phyloP scores from a whole-genome alignment of 2,888 invertebrate genomes.

The Nomada fucata region DNA sequence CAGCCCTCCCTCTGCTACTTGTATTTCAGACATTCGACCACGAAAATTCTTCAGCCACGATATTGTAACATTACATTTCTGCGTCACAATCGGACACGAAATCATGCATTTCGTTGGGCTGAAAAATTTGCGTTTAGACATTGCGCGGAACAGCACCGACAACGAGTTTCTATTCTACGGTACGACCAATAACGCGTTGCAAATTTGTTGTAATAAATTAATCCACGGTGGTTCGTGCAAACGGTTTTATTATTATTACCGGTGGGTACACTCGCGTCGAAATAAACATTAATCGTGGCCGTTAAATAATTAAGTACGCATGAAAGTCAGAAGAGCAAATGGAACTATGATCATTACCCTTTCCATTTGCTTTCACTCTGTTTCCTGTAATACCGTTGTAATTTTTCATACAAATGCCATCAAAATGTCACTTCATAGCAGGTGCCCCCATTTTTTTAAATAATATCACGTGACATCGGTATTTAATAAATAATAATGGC shows the following conservation, averaged over 20 bases:
- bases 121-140: too few species aligned
- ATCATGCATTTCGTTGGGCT: too few species aligned
- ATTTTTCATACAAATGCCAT: background rate
- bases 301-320: slow-evolving; percentile 15
- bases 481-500: too few species aligned
- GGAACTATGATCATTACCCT: slow-evolving; percentile 13
- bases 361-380: slow-evolving; percentile 34
- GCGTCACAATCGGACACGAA: background rate
- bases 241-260: background rate
- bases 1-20: slow-evolving; percentile 63
- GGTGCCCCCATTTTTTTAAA: too few species aligned
- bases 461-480: background rate
- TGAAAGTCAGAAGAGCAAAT: slow-evolving; percentile 22
- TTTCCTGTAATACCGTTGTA: slow-evolving; percentile 15
- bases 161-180: too few species aligned
- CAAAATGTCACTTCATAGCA: too few species aligned
- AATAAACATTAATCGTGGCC: slow-evolving; percentile 14
- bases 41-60: slow-evolving; percentile 51
- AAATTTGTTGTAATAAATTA: too few species aligned
- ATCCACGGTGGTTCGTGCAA: background rate
- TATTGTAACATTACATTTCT: slow-evolving; percentile 29
- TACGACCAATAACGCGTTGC: too few species aligned
- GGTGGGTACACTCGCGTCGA: background rate
- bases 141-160: too few species aligned
- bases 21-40: slow-evolving; percentile 67